These are phyloP conservation scores for Aelia acuminata DNA, from an alignment of 2,888 invertebrate genomes.

Conservation along the genomic window DNA sequence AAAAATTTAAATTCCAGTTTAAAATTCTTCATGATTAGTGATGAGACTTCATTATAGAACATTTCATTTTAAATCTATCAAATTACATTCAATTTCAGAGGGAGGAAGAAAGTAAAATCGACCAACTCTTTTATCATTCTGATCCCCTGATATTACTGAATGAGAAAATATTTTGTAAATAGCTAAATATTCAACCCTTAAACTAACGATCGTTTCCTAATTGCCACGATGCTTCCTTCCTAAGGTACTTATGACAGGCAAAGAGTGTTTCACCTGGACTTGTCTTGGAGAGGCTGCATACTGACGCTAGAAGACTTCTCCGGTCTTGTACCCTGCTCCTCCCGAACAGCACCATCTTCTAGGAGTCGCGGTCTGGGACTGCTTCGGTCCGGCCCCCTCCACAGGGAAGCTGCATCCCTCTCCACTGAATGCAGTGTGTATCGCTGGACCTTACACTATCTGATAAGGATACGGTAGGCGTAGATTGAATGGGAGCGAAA, in stretches of 20 bases:
- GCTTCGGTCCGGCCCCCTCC: background rate
- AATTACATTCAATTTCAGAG: too few relatives aligned
- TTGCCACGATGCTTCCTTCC: background rate
- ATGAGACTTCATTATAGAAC: too few relatives aligned
- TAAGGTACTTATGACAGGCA: background rate
- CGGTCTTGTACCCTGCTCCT: slow-evolving; percentile 60
- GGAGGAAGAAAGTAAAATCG: too few relatives aligned
- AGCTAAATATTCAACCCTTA: background rate
- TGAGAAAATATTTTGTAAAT: background rate
- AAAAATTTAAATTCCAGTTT: too few relatives aligned
- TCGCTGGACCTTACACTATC: background rate
- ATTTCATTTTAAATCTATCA: too few relatives aligned
- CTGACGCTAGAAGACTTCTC: slow-evolving; percentile 60
- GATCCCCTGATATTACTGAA: background rate
- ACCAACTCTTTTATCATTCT: too few relatives aligned
- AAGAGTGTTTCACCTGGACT: slow-evolving; percentile 58
- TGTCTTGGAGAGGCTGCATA: slow-evolving; percentile 61
- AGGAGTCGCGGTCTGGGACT: slow-evolving; percentile 29
- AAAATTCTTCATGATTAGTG: too few relatives aligned
- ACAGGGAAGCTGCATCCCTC: slow-evolving; percentile 17
- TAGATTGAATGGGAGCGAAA: background rate
- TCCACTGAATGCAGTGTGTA: background rate
- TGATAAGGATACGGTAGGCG: background rate
- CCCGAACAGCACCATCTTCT: slow-evolving; percentile 62
- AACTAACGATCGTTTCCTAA: background rate